These are phyloP conservation scores for Scolopax bukidnonensis DNA, from an alignment of 2,797 vertebrate species.

Conservation along the genomic window DNA sequence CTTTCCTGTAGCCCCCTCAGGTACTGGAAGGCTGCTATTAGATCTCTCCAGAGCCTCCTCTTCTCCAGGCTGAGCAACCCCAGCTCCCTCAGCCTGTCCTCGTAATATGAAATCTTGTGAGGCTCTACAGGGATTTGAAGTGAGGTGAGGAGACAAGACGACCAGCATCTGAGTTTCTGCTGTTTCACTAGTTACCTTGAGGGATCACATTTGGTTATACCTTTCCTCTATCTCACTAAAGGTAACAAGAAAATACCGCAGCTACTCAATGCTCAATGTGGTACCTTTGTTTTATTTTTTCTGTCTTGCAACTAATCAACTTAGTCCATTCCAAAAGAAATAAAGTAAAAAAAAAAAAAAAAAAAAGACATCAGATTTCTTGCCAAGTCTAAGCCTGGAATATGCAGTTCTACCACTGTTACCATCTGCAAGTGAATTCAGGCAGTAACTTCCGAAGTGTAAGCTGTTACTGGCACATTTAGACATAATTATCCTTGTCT, in stretches of 20 bases:
- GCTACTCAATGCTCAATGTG: not conserved
- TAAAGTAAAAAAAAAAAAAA: too few relatives aligned
- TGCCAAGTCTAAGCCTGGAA: not conserved
- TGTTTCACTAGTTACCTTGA: not conserved
- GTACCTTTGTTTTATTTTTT: not conserved
- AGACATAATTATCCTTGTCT: not conserved
- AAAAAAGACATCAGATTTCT: not conserved
- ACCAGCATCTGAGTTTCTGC: not conserved
- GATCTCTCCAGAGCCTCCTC: too few relatives aligned
- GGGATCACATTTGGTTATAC: not conserved
- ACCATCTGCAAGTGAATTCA: not conserved
- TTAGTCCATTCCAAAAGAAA: not conserved
- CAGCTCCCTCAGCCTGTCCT: too few relatives aligned
- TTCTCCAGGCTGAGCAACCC: too few relatives aligned
- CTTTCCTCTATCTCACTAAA: not conserved
- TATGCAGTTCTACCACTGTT: not conserved
- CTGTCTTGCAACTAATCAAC: not conserved
- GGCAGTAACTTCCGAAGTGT: not conserved
- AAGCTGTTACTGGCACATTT: not conserved
- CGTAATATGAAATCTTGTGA: not conserved
- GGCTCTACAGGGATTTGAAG: not conserved
- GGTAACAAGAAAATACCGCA: accelerated
- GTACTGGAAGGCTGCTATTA: too few relatives aligned
- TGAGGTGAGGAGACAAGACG: not conserved
- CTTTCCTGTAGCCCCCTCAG: too few relatives aligned